A percentile compares a stretch with the other conserved stretches of the same genome.
These are phyloP conservation scores for Phengaris arion DNA, from an alignment of 2,888 invertebrate genomes.

Conservation along the genomic window DNA sequence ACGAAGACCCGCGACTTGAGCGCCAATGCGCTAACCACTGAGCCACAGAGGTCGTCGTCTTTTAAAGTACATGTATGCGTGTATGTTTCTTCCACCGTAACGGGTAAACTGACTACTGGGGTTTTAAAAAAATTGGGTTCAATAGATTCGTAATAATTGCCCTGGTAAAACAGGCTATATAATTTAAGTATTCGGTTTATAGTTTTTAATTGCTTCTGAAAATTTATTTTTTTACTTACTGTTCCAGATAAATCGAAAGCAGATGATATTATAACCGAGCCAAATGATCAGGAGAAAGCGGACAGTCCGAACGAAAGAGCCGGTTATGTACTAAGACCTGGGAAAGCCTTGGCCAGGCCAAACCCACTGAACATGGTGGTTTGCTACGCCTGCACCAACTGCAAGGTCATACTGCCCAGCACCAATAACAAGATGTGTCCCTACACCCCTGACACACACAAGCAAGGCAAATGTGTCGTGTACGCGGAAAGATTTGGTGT, in stretches of 20 bases:
- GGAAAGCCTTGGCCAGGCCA: conserved; percentile 29
- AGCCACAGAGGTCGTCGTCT: too few relatives aligned
- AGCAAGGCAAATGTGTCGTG: conserved; percentile 53
- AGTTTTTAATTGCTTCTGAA: too few relatives aligned
- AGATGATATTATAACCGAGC: background rate
- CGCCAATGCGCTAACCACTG: too few relatives aligned
- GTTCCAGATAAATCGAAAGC: background rate
- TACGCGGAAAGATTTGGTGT: conserved; percentile 55
- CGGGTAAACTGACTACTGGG: too few relatives aligned
- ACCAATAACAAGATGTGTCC: conserved; percentile 53
- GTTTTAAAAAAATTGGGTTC: too few relatives aligned
- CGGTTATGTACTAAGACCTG: background rate
- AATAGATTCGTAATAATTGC: too few relatives aligned
- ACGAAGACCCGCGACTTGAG: too few relatives aligned
- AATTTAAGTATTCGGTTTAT: too few relatives aligned
- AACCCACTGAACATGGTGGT: conserved; percentile 37
- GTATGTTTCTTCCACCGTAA: too few relatives aligned
- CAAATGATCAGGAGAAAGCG: conserved; percentile 4
- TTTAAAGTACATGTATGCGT: too few relatives aligned
- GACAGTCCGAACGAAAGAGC: background rate
- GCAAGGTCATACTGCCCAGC: conserved; percentile 45
- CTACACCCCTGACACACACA: conserved; percentile 43
- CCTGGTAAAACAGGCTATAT: too few relatives aligned
- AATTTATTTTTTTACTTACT: too few relatives aligned
- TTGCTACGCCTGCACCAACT: conserved; percentile 59